Conservation (phyloP, 1,140 invertebrate species). For the Protaetia brevitarsis region DNA sequence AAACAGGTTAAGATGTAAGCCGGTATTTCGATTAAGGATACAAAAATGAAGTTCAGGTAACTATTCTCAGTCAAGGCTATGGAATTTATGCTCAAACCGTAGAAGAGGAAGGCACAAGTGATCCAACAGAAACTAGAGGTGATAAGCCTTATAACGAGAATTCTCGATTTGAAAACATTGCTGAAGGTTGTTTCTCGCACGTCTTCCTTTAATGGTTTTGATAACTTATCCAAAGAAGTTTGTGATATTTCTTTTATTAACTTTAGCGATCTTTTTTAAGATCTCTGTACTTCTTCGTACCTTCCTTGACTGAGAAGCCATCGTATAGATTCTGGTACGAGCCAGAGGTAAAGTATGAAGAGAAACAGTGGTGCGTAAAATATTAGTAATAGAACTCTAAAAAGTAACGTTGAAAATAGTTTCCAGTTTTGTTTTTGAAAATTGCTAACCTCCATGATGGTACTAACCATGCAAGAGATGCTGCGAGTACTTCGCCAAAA, state of each 20-base stretch:
- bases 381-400: conserved; percentile 52
- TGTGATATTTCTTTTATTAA: conserved; percentile 62
- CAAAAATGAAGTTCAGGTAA: conserved; percentile 70
- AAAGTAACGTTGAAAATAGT: too few species aligned
- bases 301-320: conserved; percentile 52
- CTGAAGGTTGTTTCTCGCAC: conserved; percentile 48
- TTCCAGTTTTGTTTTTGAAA: too few species aligned
- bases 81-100: conserved; percentile 76
- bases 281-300: conserved; percentile 52
- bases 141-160: conserved; percentile 59
- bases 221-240: conserved; percentile 50
- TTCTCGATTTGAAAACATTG: conserved; percentile 55
- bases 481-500: conserved; percentile 69
- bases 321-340: conserved; percentile 53
- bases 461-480: conserved; percentile 69
- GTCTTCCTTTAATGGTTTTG: conserved; percentile 27
- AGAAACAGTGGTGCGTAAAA: conserved; percentile 39
- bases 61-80: conserved; percentile 68
- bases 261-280: conserved; percentile 48
- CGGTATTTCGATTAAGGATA: conserved; percentile 68
- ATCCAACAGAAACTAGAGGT: conserved; percentile 68
- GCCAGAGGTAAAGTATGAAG: conserved; percentile 43
- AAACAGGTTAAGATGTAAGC: conserved; percentile 65
- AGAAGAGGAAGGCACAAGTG: conserved; percentile 71
- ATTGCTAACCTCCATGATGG: conserved; percentile 60